Percentiles rank a stretch among this genome's conserved stretches.
phyloP scores from a whole-genome alignment of 2,113 vertebrate genomes.

The Mellivora capensis region DNA sequence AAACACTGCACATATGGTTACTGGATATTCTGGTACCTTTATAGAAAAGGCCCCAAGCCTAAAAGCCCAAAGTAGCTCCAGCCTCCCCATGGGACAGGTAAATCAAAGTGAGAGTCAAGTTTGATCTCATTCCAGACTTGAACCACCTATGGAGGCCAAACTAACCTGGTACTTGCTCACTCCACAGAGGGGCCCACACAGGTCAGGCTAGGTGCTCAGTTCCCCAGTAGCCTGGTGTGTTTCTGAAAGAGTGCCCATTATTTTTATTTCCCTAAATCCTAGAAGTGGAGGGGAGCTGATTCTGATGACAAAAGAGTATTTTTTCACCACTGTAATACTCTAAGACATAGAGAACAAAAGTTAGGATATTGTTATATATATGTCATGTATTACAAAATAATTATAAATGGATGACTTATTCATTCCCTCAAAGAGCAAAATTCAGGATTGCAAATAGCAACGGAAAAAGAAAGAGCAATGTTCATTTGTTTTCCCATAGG shows the following conservation, averaged over 20 bases:
- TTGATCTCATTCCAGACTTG: constrained; percentile 50
- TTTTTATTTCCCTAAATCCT: constrained; percentile 52
- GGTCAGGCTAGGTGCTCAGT: not conserved
- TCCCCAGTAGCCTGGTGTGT: not conserved
- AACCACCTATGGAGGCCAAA: constrained; percentile 45
- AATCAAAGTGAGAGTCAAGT: constrained; percentile 55
- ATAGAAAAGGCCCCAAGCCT: constrained; percentile 32
- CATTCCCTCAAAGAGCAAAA: not conserved
- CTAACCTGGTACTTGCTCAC: constrained; percentile 34
- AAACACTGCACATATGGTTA: constrained; percentile 45
- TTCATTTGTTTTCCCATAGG: not conserved
- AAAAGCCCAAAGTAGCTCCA: constrained; percentile 56
- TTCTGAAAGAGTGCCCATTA: constrained; percentile 40
- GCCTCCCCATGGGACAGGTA: constrained; percentile 33
- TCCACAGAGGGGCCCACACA: not conserved
- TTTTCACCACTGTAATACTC: not conserved
- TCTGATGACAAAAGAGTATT: not conserved
- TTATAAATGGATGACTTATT: not conserved
- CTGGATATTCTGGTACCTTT: constrained; percentile 54
- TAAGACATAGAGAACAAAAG: not conserved
- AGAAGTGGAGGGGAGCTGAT: not conserved
- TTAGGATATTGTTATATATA: not conserved
- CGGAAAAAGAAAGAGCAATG: not conserved
- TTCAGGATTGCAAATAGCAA: not conserved
- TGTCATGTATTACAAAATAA: not conserved